Evolutionary conservation across 2,797 vertebrate species (phyloP), one percentile per base, ranked within the genome.

Genomic region (Oryzias dopingdopingensis): DNA sequence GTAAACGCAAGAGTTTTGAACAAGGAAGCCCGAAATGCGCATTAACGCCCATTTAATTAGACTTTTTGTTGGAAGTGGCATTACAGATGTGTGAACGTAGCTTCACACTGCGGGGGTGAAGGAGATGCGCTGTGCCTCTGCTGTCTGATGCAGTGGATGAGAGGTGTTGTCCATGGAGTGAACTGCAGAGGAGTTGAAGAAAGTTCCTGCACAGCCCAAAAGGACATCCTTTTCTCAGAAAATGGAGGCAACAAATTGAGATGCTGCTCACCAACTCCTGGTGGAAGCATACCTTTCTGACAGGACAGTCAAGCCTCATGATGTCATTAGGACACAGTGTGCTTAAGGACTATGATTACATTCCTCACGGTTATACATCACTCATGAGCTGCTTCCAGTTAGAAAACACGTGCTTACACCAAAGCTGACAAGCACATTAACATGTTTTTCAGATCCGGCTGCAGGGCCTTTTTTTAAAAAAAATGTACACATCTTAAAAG

Each of bases 361-460:
- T 67, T 76, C 46, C 55, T 42, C 53, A 15, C 50, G 40, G 52
- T 51, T 26, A 56, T 20, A 47, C 51, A 47, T 82, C 59, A 67
- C 49, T 67, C 58, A 70, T 37, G 58, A 32, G 49, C 54, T 47
- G 58, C 57, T 68, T 64, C 43, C 48, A 67, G 48, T 24, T 56
- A 18, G 57, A 44, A 76, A 79, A 81, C 65, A 77, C 49, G 46
- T 65, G 54, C 43, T 76, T 61, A 52, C 51, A 17, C 20, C 7
- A 53, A 55, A 61, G 65, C 55, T 48, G 29, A 72, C 48, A 26
- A 49, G 54, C 62, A 24, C 52, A 63, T 62, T 55, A 55, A 46
- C 51, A 56, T 65, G 46, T 70, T 72, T 48, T 69, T 84, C 52
- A 59, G 59, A 67, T 68, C 20, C 63, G 67, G 50, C 77, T 69